These are phyloP conservation scores for Zenarchopterus dispar DNA, from an alignment of 2,797 vertebrate species.

Conservation along the genomic window DNA sequence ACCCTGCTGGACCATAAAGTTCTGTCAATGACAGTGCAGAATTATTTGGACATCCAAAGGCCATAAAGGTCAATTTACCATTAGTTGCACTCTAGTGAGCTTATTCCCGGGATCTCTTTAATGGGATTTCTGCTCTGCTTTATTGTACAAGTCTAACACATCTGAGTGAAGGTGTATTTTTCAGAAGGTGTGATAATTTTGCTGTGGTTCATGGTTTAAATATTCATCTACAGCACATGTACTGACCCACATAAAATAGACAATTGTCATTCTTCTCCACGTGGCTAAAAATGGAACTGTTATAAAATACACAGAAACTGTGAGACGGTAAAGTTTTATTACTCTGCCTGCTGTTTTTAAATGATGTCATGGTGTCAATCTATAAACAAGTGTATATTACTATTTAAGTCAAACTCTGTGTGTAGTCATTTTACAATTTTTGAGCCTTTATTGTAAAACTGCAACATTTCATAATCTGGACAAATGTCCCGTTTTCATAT, in stretches of 20 bases:
- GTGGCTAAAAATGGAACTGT: too few relatives aligned
- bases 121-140: slow-evolving; percentile 74
- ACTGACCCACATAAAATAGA: background rate
- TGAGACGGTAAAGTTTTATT: too few relatives aligned
- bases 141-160: slow-evolving; percentile 45
- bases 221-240: slow-evolving; percentile 1
- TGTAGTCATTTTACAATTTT: too few relatives aligned
- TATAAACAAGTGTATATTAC: too few relatives aligned
- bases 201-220: slow-evolving; percentile 25
- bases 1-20: slow-evolving; percentile 45
- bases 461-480: too few relatives aligned
- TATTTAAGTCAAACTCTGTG: too few relatives aligned
- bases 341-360: too few relatives aligned
- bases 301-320: too few relatives aligned
- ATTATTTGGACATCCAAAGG: slow-evolving; percentile 32
- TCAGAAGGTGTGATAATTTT: slow-evolving; percentile 42
- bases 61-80: slow-evolving; percentile 65
- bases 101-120: slow-evolving; percentile 49
- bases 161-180: slow-evolving; percentile 38
- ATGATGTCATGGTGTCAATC: too few relatives aligned
- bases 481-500: too few relatives aligned
- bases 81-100: slow-evolving; percentile 60
- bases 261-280: too few relatives aligned
- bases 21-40: slow-evolving; percentile 17
- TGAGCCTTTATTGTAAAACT: too few relatives aligned